Conservation (phyloP, 2,888 invertebrate genomes). For the Junonia oenone region DNA sequence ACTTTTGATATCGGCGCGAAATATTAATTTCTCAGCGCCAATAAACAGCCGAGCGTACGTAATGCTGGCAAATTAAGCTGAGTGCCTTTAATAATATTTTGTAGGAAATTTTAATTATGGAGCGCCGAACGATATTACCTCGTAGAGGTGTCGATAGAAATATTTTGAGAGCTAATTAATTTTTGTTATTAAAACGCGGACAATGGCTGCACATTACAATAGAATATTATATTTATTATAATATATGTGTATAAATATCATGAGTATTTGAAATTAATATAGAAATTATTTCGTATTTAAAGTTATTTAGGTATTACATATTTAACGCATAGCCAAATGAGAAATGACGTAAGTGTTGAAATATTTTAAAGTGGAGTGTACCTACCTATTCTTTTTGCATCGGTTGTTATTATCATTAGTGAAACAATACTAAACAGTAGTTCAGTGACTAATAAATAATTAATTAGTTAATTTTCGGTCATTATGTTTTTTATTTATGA, state of each 20-base stretch:
- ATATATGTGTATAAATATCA: not conserved
- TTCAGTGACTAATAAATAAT: too few species aligned
- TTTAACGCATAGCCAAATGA: too few species aligned
- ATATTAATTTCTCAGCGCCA: conserved; percentile 77
- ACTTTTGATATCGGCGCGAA: conserved; percentile 76
- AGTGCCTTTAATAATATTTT: conserved; percentile 70
- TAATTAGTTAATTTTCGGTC: too few species aligned
- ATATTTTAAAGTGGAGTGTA: too few species aligned
- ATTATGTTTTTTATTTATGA: too few species aligned
- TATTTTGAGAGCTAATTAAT: conserved; percentile 44
- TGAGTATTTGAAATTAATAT: not conserved
- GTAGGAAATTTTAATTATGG: conserved; percentile 65
- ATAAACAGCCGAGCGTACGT: conserved; percentile 68
- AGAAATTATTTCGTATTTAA: not conserved
- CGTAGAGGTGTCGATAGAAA: conserved; percentile 39
- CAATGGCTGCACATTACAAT: conserved; percentile 11
- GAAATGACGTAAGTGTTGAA: too few species aligned
- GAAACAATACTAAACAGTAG: too few species aligned
- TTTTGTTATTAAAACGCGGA: conserved; percentile 34
- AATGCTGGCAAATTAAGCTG: conserved; percentile 73
- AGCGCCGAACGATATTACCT: conserved; percentile 52
- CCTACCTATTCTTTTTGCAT: too few species aligned
- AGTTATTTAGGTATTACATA: too few species aligned
- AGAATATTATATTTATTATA: not conserved
- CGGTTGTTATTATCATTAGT: too few species aligned